Base-by-base conservation (phyloP, 2,113 vertebrate species). In the Alouatta palliata region DNA sequence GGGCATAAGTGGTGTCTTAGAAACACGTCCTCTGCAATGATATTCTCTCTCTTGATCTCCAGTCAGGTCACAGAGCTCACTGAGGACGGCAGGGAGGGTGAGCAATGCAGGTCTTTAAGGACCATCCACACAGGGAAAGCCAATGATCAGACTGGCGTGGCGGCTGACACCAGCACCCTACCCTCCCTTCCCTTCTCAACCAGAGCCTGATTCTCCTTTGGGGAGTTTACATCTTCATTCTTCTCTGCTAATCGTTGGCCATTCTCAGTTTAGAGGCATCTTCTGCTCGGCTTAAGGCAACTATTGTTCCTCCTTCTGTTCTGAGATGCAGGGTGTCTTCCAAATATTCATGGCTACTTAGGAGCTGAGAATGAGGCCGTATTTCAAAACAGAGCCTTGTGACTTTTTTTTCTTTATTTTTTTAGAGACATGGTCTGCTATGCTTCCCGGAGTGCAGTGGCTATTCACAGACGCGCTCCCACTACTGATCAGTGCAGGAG, bases 81-180 rank as follows among this genome's bases (percentile, higher is more conserved):
- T 3, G 43, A 37, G 20, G 89, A 64, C 7, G 1, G 49, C 32
- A n/a, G 4, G 1, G 49, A 10, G 8, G 45, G 7, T 9, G 54
- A 20, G 23, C 13, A 17, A 37, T 4, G 30, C n/a, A 45, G 12
- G 1, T 43, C 19, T 16, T 20, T 11, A 37, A 16, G 64, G 21
- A 56, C 32, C 5, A 7, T 2, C 13, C 3, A 3, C 2, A 3
- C 30, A 0, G 3, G 20, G 49, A 56, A 4, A 23, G 5, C 64
- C 43, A 27, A 17, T 4, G 21, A 66, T 49, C 35, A 10, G 58
- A 30, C 6, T 5, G 6, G 47, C 6, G 14, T 32, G 43, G 47
- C 0, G 16, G 47, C 32, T 32, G 47, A 79, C 32, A 20, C 76
- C 47, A 54, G 77, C 77, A n/a, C 11, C 47, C 17, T 11, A 2